Conservation (phyloP, 2,797 vertebrate species). For the Hydrocynus forskahlii region DNA sequence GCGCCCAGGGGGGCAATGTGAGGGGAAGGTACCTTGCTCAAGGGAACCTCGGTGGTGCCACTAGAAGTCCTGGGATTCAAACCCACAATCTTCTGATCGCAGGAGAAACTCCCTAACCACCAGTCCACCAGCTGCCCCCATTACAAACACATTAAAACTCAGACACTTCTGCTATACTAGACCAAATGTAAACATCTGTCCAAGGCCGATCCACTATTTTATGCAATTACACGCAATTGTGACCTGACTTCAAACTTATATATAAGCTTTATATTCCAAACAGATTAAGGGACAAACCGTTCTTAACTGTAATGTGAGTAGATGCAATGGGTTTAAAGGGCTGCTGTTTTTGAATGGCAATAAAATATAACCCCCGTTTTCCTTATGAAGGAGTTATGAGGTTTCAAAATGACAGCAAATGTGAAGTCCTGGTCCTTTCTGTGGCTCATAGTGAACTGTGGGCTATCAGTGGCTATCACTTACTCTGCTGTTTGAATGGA, state of each 20-base stretch:
- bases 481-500: conserved; percentile 28
- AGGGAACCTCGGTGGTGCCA: too few relatives aligned
- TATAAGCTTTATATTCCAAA: neutral
- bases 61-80: too few relatives aligned
- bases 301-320: neutral
- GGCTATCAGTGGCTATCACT: conserved; percentile 15
- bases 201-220: too few relatives aligned
- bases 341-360: neutral
- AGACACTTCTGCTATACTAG: too few relatives aligned
- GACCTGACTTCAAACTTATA: too few relatives aligned
- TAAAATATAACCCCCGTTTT: neutral
- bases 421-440: neutral
- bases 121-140: too few relatives aligned
- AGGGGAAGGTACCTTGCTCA: too few relatives aligned
- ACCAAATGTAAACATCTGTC: too few relatives aligned
- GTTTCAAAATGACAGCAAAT: neutral
- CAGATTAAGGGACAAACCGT: neutral
- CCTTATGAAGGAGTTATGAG: neutral
- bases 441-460: neutral
- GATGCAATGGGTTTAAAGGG: neutral
- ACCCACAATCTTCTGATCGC: too few relatives aligned
- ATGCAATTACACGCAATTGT: neutral
- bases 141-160: too few relatives aligned
- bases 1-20: too few relatives aligned
- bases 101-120: too few relatives aligned